Evolutionary conservation across 37 sponge, comb jelly and placozoan species (phyloP).

Genomic region (Eunapius fragilis): DNA sequence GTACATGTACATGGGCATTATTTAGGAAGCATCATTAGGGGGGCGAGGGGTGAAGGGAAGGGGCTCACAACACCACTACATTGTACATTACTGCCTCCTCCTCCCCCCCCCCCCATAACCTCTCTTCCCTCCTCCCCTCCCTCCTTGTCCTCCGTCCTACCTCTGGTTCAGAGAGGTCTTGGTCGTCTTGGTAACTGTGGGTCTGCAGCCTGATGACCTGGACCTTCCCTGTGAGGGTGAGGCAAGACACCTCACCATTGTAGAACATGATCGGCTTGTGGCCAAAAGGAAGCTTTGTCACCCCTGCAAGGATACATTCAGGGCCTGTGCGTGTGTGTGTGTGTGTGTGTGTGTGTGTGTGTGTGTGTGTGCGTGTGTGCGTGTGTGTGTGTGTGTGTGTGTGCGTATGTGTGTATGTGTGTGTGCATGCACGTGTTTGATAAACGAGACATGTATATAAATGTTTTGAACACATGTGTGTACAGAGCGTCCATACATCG

Average conservation of each 20-base stretch:
- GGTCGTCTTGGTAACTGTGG: slow-evolving; percentile 74
- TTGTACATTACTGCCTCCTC: no score
- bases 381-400: no score
- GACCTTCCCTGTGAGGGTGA: slow-evolving; percentile 83
- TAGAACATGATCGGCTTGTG: slow-evolving; percentile 88
- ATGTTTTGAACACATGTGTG: neutral
- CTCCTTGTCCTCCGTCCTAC: slow-evolving; percentile 7
- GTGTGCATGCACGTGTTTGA: neutral
- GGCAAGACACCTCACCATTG: slow-evolving; percentile 93
- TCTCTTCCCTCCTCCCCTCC: no score
- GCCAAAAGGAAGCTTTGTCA: slow-evolving; percentile 90
- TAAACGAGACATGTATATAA: neutral
- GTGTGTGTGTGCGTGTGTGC: no score
- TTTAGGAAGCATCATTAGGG: no score
- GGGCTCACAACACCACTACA: no score
- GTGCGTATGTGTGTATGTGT: no score
- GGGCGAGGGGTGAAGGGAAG: no score
- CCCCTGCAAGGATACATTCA: slow-evolving; percentile 61
- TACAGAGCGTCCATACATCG: neutral
- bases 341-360: neutral
- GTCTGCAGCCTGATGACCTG: slow-evolving; percentile 52
- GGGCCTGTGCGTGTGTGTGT: slow-evolving; percentile 44
- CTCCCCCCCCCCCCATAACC: no score
- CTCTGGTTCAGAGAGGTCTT: slow-evolving; percentile 66
- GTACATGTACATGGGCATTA: no score